A percentile compares a stretch with the other conserved stretches of the same genome.
These are phyloP conservation scores for Podiceps cristatus DNA, from an alignment of 2,113 vertebrate genomes.

Conservation along the genomic window DNA sequence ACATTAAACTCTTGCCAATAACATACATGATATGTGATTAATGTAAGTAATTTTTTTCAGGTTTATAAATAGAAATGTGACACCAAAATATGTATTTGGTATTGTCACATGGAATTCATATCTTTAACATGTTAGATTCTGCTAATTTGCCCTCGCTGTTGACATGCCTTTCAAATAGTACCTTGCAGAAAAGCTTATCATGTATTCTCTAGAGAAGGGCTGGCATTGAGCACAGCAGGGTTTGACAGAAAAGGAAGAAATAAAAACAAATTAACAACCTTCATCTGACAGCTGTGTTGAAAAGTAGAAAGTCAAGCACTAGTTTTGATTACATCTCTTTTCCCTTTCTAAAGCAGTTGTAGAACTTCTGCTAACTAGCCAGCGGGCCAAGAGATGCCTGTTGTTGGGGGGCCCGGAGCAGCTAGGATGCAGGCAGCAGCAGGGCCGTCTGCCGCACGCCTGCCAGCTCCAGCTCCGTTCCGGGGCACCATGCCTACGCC, in stretches of 20 bases:
- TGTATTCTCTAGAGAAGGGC: neutral
- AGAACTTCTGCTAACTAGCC: neutral
- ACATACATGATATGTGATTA: neutral
- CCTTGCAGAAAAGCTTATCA: neutral
- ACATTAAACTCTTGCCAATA: neutral
- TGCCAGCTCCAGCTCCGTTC: neutral
- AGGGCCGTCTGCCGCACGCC: neutral
- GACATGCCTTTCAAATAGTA: neutral
- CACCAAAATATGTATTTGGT: neutral
- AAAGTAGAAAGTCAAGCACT: neutral
- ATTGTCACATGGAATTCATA: neutral
- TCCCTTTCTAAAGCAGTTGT: neutral
- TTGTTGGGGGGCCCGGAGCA: neutral
- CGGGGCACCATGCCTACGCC: rapidly evolving
- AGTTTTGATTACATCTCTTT: neutral
- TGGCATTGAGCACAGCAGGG: neutral
- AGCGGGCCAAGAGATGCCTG: rapidly evolving
- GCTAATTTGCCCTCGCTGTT: neutral
- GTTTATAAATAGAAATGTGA: neutral
- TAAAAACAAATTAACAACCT: neutral
- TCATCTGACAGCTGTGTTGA: slow-evolving; percentile 18
- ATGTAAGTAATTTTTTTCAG: neutral
- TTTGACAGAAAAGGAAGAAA: neutral
- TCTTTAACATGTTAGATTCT: neutral
- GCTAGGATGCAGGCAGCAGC: neutral